These are phyloP conservation scores for Pycnonotus jocosus DNA, from an alignment of 2,113 vertebrate species.

Conservation along the genomic window DNA sequence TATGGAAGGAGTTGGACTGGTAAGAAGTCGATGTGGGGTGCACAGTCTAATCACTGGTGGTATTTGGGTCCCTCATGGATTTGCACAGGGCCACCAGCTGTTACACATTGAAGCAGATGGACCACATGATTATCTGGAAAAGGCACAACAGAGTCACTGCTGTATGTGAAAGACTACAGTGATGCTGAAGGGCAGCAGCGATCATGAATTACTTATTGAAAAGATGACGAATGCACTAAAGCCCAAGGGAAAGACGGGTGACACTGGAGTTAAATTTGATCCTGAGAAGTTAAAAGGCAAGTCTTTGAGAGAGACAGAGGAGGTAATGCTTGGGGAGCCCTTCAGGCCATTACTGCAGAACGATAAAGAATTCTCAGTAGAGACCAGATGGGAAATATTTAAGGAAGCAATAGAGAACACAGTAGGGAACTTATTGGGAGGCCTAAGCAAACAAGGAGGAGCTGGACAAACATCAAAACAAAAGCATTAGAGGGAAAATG, in stretches of 20 bases:
- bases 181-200: background rate
- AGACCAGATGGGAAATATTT: slow-evolving; percentile 56
- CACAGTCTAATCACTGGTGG: background rate
- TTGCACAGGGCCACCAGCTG: background rate
- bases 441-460: slow-evolving; percentile 51
- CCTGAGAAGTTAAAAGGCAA: background rate
- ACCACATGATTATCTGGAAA: background rate
- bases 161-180: background rate
- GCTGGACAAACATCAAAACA: slow-evolving; percentile 63
- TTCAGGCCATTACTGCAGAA: slow-evolving; percentile 18
- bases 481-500: slow-evolving; percentile 20
- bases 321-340: background rate
- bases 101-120: background rate
- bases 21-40: background rate
- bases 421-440: slow-evolving; percentile 38
- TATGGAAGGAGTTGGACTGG: background rate
- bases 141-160: background rate
- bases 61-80: background rate
- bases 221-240: background rate
- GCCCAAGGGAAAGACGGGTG: slow-evolving; percentile 6
- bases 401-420: slow-evolving; percentile 45
- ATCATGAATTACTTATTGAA: slow-evolving; percentile 8
- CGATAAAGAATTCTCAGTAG: slow-evolving; percentile 25
- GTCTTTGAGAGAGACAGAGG: background rate
- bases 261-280: slow-evolving; percentile 6